Percentiles rank a stretch among this genome's conserved stretches.
These are phyloP conservation scores for Porites rus DNA, from an alignment of 92 coral and sea anemone genomes.

Conservation along the genomic window DNA sequence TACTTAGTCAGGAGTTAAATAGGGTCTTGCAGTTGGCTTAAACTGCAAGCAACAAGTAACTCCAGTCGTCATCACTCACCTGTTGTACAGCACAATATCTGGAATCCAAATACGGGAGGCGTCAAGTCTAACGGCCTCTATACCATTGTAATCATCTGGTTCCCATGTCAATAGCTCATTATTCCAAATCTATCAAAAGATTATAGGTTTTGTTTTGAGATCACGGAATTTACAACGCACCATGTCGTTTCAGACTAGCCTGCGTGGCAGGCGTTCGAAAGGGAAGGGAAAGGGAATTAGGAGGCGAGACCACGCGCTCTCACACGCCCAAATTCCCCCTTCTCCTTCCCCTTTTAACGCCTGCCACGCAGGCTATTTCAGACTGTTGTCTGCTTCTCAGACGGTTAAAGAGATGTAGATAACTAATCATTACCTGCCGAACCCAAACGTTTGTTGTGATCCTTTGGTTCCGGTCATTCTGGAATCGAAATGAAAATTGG, in stretches of 20 bases:
- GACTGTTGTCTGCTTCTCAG: no score
- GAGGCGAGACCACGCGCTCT: no score
- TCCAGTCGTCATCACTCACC: slow-evolving; percentile 48
- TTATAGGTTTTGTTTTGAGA: background rate
- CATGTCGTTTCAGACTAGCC: background rate
- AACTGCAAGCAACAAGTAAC: no score
- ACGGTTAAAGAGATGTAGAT: no score
- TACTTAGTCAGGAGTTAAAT: no score
- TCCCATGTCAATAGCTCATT: slow-evolving; percentile 87
- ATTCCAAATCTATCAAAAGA: slow-evolving; percentile 73
- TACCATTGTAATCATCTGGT: slow-evolving; percentile 73
- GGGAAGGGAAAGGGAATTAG: no score
- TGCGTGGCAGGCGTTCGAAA: background rate
- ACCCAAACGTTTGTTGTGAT: slow-evolving; percentile 97
- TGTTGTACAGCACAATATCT: slow-evolving; percentile 94
- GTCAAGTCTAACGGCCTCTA: slow-evolving; percentile 79
- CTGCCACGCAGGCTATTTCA: no score
- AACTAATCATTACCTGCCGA: slow-evolving; percentile 73
- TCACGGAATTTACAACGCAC: background rate
- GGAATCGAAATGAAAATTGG: background rate
- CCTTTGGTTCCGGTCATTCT: slow-evolving; percentile 95
- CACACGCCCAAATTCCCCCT: no score
- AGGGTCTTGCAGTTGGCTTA: no score
- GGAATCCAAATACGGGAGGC: slow-evolving; percentile 93
- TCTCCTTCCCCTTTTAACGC: no score